Conservation (phyloP, 2,888 invertebrate genomes). For the Rhagonycha lutea region DNA sequence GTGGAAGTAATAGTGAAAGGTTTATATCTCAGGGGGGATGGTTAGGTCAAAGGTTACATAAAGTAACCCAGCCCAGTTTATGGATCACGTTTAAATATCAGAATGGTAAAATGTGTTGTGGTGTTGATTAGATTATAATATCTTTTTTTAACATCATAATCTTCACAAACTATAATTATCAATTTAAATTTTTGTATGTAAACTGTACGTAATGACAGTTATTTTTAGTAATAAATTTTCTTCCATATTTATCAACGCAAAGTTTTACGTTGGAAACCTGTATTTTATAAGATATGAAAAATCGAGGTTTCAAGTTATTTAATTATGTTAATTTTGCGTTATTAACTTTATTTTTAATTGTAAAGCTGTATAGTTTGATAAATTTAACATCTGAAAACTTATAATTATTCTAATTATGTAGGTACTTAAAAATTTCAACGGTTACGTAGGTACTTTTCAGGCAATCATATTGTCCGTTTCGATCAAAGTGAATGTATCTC, state of each 20-base stretch:
- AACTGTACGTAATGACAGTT: neutral
- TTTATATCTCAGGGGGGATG: constrained; percentile 22
- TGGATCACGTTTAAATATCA: constrained; percentile 1
- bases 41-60: constrained; percentile 34
- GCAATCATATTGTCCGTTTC: neutral
- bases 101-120: constrained; percentile 4
- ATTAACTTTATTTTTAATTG: neutral
- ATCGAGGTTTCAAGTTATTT: neutral
- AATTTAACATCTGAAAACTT: neutral
- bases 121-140: constrained; percentile 11
- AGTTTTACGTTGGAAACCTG: neutral
- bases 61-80: constrained; percentile 13
- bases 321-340: neutral
- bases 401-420: neutral
- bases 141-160: neutral
- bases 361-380: neutral
- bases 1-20: constrained; percentile 15
- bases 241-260: neutral
- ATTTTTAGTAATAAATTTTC: neutral
- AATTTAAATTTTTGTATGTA: neutral
- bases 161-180: neutral
- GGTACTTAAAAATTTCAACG: neutral
- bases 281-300: neutral
- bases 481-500: neutral
- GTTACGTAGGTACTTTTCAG: neutral